Evolutionary conservation across 1,140 invertebrate genomes (phyloP).

Genomic region (Scaptodrosophila lebanonensis): DNA sequence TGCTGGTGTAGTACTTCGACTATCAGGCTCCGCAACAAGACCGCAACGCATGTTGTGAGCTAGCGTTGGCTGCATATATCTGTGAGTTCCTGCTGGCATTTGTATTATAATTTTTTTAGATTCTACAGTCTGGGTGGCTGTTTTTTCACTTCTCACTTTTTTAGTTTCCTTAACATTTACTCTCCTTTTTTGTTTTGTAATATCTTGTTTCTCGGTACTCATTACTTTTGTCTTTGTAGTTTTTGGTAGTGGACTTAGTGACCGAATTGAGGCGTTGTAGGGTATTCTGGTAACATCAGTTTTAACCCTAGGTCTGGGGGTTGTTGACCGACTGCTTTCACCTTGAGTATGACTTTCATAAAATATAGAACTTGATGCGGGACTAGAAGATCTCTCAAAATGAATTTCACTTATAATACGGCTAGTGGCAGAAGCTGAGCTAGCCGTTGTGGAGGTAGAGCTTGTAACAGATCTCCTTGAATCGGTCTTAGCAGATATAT

Average conservation of each 20-base stretch:
- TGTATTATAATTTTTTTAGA: slow-evolving; percentile 36
- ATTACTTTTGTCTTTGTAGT: slow-evolving; percentile 24
- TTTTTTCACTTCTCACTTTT: slow-evolving; percentile 24
- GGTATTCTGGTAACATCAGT: slow-evolving; percentile 67
- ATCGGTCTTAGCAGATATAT: slow-evolving; percentile 32
- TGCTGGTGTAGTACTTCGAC: slow-evolving; percentile 30
- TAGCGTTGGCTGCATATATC: slow-evolving; percentile 71
- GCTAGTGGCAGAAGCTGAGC: slow-evolving; percentile 51
- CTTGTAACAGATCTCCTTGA: slow-evolving; percentile 57
- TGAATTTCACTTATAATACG: slow-evolving; percentile 61
- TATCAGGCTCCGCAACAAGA: slow-evolving; percentile 42
- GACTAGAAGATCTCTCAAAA: slow-evolving; percentile 58
- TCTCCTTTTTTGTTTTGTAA: slow-evolving; percentile 22
- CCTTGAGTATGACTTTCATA: slow-evolving; percentile 63
- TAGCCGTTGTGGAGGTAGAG: slow-evolving; percentile 51
- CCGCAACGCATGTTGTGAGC: slow-evolving; percentile 59
- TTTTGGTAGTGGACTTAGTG: slow-evolving; percentile 46
- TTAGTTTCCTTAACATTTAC: slow-evolving; percentile 30
- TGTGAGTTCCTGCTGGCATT: slow-evolving; percentile 46
- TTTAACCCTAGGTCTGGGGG: slow-evolving; percentile 59
- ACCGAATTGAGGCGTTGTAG: slow-evolving; percentile 49
- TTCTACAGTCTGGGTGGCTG: slow-evolving; percentile 21
- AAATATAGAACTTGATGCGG: slow-evolving; percentile 66
- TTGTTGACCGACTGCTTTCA: slow-evolving; percentile 58
- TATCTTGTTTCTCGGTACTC: slow-evolving; percentile 18